Conservation (phyloP, 2,888 invertebrate species). For the Athalia rosae region DNA sequence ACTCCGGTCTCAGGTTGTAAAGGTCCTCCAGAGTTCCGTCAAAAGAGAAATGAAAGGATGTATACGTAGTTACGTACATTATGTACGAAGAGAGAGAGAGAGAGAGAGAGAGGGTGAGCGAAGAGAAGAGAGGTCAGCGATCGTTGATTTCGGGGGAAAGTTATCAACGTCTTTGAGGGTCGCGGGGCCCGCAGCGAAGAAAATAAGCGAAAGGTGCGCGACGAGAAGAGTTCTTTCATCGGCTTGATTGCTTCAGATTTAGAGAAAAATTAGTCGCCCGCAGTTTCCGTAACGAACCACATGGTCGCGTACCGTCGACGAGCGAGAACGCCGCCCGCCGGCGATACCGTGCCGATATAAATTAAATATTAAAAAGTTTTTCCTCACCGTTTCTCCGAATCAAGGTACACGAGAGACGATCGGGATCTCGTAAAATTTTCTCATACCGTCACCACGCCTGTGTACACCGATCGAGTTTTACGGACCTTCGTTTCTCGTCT, state of each 20-base stretch:
- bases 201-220: neutral
- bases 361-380: too few relatives aligned
- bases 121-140: neutral
- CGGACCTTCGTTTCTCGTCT: too few relatives aligned
- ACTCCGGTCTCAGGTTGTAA: neutral
- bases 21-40: too few relatives aligned
- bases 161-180: neutral
- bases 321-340: neutral
- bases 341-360: too few relatives aligned
- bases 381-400: too few relatives aligned
- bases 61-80: neutral
- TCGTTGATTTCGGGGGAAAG: neutral
- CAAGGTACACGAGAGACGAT: too few relatives aligned
- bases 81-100: neutral
- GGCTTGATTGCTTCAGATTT: slow-evolving; percentile 53
- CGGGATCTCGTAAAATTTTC: too few relatives aligned
- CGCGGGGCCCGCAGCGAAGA: neutral
- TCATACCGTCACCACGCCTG: too few relatives aligned
- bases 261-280: slow-evolving; percentile 51
- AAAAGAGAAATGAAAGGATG: neutral
- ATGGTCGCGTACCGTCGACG: neutral
- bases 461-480: too few relatives aligned
- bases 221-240: slow-evolving; percentile 18
- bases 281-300: slow-evolving; percentile 25
- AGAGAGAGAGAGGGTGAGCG: neutral